These are phyloP conservation scores for Phengaris arion DNA, from an alignment of 2,888 invertebrate species.

Conservation along the genomic window DNA sequence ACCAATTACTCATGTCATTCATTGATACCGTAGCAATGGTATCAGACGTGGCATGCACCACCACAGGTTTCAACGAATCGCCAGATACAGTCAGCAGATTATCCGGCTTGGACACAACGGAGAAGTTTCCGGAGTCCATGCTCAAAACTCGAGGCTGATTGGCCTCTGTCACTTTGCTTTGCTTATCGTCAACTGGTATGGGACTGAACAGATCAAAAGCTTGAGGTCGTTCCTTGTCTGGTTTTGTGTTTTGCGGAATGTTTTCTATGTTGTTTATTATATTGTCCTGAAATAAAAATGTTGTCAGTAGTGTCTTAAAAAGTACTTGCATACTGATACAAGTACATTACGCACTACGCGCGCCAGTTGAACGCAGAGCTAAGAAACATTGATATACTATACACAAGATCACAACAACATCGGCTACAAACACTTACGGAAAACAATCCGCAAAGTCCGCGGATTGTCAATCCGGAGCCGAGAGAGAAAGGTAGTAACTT, in stretches of 20 bases:
- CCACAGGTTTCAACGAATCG: constrained; percentile 61
- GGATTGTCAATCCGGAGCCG: too few relatives aligned
- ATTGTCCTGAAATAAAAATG: constrained; percentile 55
- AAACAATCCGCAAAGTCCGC: too few relatives aligned
- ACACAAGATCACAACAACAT: too few relatives aligned
- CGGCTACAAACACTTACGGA: too few relatives aligned
- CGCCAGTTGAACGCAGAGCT: too few relatives aligned
- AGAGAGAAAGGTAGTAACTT: too few relatives aligned
- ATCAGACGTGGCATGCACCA: constrained; percentile 62
- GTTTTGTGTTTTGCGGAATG: constrained; percentile 43
- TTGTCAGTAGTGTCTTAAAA: too few relatives aligned
- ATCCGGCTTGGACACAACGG: constrained; percentile 64
- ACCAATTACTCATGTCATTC: constrained; percentile 84
- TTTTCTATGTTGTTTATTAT: constrained; percentile 45
- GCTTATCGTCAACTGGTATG: constrained; percentile 69
- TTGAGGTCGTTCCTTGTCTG: constrained; percentile 58
- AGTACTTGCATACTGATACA: too few relatives aligned
- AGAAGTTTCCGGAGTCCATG: constrained; percentile 68
- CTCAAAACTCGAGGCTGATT: constrained; percentile 63
- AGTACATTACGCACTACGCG: too few relatives aligned
- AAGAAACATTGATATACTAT: too few relatives aligned
- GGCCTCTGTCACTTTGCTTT: constrained; percentile 56
- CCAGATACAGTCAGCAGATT: constrained; percentile 61
- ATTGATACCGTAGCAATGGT: constrained; percentile 75
- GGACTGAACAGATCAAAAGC: constrained; percentile 78